Percentiles rank a stretch among this genome's conserved stretches.
Evolutionary conservation across 2,888 invertebrate genomes (phyloP).

Genomic region (Chrysodeixis includens): DNA sequence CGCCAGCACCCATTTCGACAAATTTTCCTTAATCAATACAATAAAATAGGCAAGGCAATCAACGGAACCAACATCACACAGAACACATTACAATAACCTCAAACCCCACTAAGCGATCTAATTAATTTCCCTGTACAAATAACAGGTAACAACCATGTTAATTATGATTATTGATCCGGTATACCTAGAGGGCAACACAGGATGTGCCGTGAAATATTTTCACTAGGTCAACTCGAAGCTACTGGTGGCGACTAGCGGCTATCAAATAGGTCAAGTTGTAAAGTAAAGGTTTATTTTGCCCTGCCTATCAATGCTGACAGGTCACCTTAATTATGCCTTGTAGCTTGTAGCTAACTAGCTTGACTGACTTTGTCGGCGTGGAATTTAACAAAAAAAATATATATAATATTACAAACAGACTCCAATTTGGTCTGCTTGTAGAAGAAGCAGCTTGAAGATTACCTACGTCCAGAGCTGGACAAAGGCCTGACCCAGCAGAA

Average conservation of each 20-base stretch:
- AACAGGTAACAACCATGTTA: not conserved
- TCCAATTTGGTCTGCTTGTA: too few species aligned
- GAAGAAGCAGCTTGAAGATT: too few species aligned
- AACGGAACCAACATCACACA: not conserved
- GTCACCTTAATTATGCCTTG: slow-evolving; percentile 32
- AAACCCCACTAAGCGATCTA: not conserved
- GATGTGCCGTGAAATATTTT: slow-evolving; percentile 36
- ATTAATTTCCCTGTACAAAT: slow-evolving; percentile 13
- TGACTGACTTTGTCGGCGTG: too few species aligned
- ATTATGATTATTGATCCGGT: slow-evolving; percentile 13
- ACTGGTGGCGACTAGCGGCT: slow-evolving; percentile 14
- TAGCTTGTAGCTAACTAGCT: slow-evolving; percentile 19
- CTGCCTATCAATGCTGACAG: slow-evolving; percentile 22
- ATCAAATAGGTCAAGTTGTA: slow-evolving; percentile 61
- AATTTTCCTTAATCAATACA: too few species aligned
- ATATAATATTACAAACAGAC: too few species aligned
- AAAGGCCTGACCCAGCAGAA: too few species aligned
- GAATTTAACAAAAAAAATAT: too few species aligned
- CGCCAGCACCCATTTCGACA: too few species aligned
- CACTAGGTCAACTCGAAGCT: slow-evolving; percentile 34
- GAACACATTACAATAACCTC: not conserved
- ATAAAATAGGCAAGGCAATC: too few species aligned
- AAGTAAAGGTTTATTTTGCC: slow-evolving; percentile 50
- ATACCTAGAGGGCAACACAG: slow-evolving; percentile 5
- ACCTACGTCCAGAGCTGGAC: too few species aligned